Conservation (phyloP, 1,140 invertebrate genomes). For the Dufourea novaeangliae region DNA sequence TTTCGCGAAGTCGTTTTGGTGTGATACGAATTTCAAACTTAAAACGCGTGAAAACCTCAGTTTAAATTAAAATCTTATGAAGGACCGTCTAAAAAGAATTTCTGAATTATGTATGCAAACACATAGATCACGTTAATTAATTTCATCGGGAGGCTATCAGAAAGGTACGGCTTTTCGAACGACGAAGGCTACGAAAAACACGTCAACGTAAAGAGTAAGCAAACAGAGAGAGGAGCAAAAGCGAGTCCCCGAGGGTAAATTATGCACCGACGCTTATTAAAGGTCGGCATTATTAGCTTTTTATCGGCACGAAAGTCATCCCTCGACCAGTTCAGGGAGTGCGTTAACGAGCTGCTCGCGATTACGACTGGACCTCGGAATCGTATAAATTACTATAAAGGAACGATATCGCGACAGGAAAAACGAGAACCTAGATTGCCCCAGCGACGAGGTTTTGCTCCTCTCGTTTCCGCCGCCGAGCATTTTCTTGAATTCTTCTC, state of each 20-base stretch:
- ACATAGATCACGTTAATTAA: neutral
- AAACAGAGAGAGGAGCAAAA: neutral
- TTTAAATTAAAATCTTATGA: neutral
- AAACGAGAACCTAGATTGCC: conserved; percentile 37
- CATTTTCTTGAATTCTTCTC: neutral
- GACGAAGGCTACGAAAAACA: conserved; percentile 2
- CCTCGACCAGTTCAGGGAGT: conserved; percentile 26
- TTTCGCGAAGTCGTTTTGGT: neutral
- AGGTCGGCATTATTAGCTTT: conserved; percentile 50
- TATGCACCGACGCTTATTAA: conserved; percentile 42
- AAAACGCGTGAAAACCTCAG: neutral
- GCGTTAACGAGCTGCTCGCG: conserved; percentile 49
- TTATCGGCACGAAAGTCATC: conserved; percentile 42
- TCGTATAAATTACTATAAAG: conserved; percentile 46
- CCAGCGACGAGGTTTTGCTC: neutral
- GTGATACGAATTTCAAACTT: neutral
- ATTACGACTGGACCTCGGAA: conserved; percentile 47
- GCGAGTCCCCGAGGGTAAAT: conserved; percentile 23
- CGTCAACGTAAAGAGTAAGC: conserved; percentile 11
- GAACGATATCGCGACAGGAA: conserved; percentile 32
- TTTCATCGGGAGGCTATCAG: neutral
- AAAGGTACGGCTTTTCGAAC: neutral
- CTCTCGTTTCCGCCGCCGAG: neutral
- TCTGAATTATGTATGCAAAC: neutral
- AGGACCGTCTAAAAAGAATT: neutral